Base-by-base conservation (phyloP, 2,113 vertebrate genomes). In the Amblyornis subalaris region DNA sequence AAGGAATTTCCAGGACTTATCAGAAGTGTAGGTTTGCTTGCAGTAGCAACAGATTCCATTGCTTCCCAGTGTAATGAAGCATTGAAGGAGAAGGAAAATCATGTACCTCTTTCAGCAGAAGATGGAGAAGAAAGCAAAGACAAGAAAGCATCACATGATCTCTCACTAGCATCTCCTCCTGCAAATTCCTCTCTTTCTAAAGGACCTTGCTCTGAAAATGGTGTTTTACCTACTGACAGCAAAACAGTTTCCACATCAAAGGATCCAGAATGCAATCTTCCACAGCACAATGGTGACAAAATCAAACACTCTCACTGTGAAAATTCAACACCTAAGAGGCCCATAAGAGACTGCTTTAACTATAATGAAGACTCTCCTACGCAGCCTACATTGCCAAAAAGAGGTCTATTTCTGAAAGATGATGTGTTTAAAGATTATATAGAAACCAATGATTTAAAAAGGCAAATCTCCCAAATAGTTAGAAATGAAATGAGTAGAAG, bases 301-400 rank as follows among this genome's bases (percentile, higher is more conserved):
- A 91, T 64, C 60, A 96, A 95, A 84, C 94, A 89, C 23, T 40
- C 84, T 93, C 90, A 96, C 69, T 96, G 95, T 89, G 99, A 99
- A 83, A 98, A 97, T 14, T 61, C 95, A 67, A 97, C 98, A 61
- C 98, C 98, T 16, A 99, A 99, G 94, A 98, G 98, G 67, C 97
- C 98, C 21, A 98, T 98, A 89, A 98, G 98, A 97, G 98, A 97
- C 74, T 98, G 97, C 89, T 98, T 97, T 95, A 98, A 98, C 75
- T 98, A 98, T 86, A 98, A 98, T 1, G 98, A 98, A 33, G 96
- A 98, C 70, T 99, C 99, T 13, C 99, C 99, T 65, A 99, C 98
- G 0, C 98, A 98, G 74, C 98, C 98, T 40, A 98, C 98, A 0
- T 87, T 98, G 60, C 98, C 99, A 65, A 99, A 99, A 96, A 98